A percentile compares a stretch with the other conserved stretches of the same genome.
These are phyloP conservation scores for Antheraea assamensis DNA, from an alignment of 2,888 invertebrate species.

Conservation along the genomic window DNA sequence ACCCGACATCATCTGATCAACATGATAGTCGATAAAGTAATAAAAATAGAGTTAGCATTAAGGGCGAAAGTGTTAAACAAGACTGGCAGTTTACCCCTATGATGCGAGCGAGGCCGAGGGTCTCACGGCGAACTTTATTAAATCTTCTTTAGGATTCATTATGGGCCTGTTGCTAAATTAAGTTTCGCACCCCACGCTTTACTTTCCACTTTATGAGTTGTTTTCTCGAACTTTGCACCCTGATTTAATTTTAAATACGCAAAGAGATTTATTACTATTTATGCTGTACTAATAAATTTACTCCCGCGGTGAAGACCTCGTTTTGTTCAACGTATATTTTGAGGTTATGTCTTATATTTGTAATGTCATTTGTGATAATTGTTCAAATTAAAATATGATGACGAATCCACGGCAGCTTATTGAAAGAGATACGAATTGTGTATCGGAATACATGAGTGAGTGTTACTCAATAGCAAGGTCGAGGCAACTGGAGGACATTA, in stretches of 20 bases:
- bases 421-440: background rate
- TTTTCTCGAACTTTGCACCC: constrained; percentile 47
- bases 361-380: constrained; percentile 2
- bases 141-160: constrained; percentile 70
- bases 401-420: background rate
- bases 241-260: constrained; percentile 57
- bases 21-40: background rate
- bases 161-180: constrained; percentile 62
- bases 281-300: constrained; percentile 22
- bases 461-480: background rate
- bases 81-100: constrained; percentile 50
- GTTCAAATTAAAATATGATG: background rate
- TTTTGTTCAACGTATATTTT: background rate
- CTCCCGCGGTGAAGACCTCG: background rate
- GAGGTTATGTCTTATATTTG: constrained; percentile 1
- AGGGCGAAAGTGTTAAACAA: constrained; percentile 47
- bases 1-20: background rate
- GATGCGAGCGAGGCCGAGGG: constrained; percentile 45
- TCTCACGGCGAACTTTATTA: constrained; percentile 58
- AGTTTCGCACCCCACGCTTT: constrained; percentile 58
- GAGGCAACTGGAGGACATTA: background rate
- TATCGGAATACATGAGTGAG: background rate
- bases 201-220: constrained; percentile 57
- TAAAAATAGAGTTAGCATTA: constrained; percentile 1
- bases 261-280: constrained; percentile 47